Conservation (phyloP, 2,888 invertebrate genomes). For the Euspilapteryx auroguttella region DNA sequence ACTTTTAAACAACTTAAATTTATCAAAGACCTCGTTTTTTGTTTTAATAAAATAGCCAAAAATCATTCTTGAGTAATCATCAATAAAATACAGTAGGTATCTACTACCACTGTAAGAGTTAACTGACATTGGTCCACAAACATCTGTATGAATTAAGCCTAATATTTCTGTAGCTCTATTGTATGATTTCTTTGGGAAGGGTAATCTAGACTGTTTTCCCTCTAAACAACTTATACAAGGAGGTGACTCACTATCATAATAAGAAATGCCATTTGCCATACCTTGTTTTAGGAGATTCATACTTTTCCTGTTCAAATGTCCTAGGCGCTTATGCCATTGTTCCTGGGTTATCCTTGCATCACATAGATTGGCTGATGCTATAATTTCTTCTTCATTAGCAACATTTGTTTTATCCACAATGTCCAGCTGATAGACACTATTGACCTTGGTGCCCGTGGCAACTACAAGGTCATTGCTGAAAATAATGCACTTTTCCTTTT, state of each 20-base stretch:
- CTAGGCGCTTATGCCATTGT: constrained; percentile 10
- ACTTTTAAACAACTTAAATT: constrained; percentile 4
- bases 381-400: not conserved
- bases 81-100: too few relatives aligned
- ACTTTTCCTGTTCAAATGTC: constrained; percentile 8
- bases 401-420: not conserved
- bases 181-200: constrained; percentile 3
- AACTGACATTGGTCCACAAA: constrained; percentile 4
- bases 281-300: constrained; percentile 10
- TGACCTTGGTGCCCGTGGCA: not conserved
- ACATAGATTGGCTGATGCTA: not conserved
- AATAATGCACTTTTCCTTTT: not conserved
- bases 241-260: constrained; percentile 1
- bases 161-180: constrained; percentile 2
- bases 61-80: too few relatives aligned
- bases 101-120: constrained; percentile 1
- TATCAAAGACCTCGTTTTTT: constrained; percentile 2
- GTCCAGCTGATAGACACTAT: not conserved
- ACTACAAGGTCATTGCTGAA: not conserved
- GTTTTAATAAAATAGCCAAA: too few relatives aligned
- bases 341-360: constrained; percentile 4
- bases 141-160: too few relatives aligned
- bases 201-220: constrained; percentile 3
- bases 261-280: constrained; percentile 8
- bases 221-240: constrained; percentile 4